Base-by-base conservation (phyloP, 2,888 invertebrate species). In the Pheosia tremula region DNA sequence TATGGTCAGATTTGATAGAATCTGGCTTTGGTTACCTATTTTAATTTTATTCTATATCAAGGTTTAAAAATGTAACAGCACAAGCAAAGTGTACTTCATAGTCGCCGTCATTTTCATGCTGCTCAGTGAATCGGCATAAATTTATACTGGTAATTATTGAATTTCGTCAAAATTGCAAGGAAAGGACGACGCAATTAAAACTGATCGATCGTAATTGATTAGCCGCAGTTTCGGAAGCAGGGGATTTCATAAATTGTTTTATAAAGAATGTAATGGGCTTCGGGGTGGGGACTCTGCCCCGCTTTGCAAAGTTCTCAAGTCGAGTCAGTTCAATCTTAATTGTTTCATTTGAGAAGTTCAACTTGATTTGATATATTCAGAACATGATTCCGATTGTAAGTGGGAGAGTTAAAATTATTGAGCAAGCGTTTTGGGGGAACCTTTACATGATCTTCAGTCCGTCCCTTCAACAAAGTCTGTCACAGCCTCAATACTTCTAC, bases 251-350 rank as follows among this genome's bases (percentile, higher is more conserved):
- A 83, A 83, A 76, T 83, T 82, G 81, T 83, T 86, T 78, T 77
- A 75, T 69, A 80, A 86, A 86, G 82, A 84, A 84, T 85, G 78
- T 81, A 82, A 85, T 81, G 81, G 79, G 80, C 69, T 77, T 68
- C 70, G 59, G 39, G 62, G 59, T 62, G 63, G 56, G 64, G 68
- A 68, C 68, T 62, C 65, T 66, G 64, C 38, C 60, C 62, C 56
- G 58, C 62, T 66, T 69, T 58, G 69, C 63, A 66, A 82, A 84
- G 76, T 84, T 80, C 75, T 68, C 62, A 79, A 79, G 70, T 72
- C 69, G 79, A 79, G 74, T 81, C 78, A 67, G 66, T 74, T 74
- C 76, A 80, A 78, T 80, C 76, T 81, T 83, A 84, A 85, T 84
- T 84, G 82, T 82, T 82, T 80, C 75, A 75, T 74, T 78, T 70